Evolutionary conservation across 2,888 invertebrate species (phyloP), one percentile per base, ranked within the genome.

Genomic region (Pardosa pseudoannulata): DNA sequence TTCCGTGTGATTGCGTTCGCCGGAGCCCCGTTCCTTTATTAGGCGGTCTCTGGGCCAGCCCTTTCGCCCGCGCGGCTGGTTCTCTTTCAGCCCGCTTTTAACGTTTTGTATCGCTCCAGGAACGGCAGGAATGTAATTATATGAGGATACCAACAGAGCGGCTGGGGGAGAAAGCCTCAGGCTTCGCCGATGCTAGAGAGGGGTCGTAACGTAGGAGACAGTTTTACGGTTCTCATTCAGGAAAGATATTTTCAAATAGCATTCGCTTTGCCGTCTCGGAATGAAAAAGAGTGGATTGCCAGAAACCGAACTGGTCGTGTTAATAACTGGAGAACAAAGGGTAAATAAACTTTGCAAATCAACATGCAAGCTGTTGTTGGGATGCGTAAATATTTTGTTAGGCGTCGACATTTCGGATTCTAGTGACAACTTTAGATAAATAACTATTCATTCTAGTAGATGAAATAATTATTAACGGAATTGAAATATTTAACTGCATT

Each of bases 201-300:
- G 46, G 46, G n/a, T 46, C 46, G 46, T 46, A 46, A 46, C 46
- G 46, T 46, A 13, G 46, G 46, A 46, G 46, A 46, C 46, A 46
- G 11, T 46, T 46, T 46, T 46, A 46, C 2, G 46, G 46, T n/a
- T 16, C 46, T 46, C 7, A 46, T 46, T 46, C 46, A 16, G 46
- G 16, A 16, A 46, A 16, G 46, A 36, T 46, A 16, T 46, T 46
- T 46, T 46, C 11, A 16, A 46, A 16, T 46, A 36, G 36, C 36
- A 11, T 11, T 7, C 6, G 36, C 5, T 36, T 36, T 36, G 5
- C 36, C 9, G n/a, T 46, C 16, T 46, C n/a, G 46, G 46, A 46
- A 2, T 9, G 46, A 13, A 46, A 16, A 46, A 16, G n/a, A 16
- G 46, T 16, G 5, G 36, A 7, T 7, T 36, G 11, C 36, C 5